Evolutionary conservation across 2,888 invertebrate species (phyloP), one percentile per base, ranked within the genome.

Genomic region (Philonicus albiceps): DNA sequence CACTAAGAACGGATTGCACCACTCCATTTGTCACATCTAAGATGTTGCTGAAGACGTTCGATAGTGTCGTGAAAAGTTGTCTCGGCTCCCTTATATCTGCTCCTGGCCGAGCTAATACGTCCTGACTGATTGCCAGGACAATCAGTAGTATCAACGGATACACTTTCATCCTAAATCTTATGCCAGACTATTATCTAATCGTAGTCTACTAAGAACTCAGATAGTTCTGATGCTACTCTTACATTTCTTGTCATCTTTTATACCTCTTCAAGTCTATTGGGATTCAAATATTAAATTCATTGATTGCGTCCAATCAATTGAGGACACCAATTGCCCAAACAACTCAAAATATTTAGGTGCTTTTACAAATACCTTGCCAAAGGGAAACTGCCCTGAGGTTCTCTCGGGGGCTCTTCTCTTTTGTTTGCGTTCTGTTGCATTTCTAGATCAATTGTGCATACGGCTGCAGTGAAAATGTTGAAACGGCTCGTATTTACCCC

Each of bases 1-100:
- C 76, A 34, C 27, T 30, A 16, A 55, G 13, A 34, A 86, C 55
- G n/a, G 86, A 43, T 30, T 75, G 19, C 22, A 76, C 76, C 7
- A 86, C 55, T 40, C 40, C 86, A 40, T 78, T 76, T 27, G 55
- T 53, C 8, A 55, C 37, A 78, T 55, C 76, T 22, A 86, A 40
- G 53, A 78, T 34, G 53, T 73, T 53, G 37, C 55, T 78, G 16
- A 86, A 13, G 19, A 74, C 40, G 19, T 53, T 43, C 7, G 86
- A 53, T 3, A 73, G 16, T 43, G 84, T 84, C 3, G 19, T 40
- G 7, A 73, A 27, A 6, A 55, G 13, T 64, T 81, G 81, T 27
- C 37, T 81, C 13, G 53, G 53, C 31, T 85, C 19, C 16, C 34
- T 74, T 2, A 19, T 11, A 64, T 27, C 27, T 13, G 27, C 2